Percentiles rank a stretch among this genome's conserved stretches.
phyloP scores from a whole-genome alignment of 2,797 vertebrate genomes.

The Urophycis tenuis region DNA sequence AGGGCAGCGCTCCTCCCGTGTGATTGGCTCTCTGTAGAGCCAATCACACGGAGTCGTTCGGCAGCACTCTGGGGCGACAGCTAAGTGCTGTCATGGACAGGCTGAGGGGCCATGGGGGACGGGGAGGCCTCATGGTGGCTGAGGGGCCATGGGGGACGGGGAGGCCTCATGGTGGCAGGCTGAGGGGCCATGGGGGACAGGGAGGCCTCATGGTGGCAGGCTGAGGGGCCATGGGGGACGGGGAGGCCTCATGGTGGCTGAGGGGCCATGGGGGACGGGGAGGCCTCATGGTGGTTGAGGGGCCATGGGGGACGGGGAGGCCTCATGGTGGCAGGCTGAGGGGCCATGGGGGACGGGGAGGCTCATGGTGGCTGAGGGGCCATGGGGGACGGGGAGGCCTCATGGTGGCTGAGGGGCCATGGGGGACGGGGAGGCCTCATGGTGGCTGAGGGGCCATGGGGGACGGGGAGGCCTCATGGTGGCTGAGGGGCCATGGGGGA shows the following conservation, averaged over 20 bases:
- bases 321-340: no score
- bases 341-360: slow-evolving; percentile 14
- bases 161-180: no score
- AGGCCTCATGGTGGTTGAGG: background rate
- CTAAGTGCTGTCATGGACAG: no score
- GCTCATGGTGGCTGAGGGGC: slow-evolving; percentile 9
- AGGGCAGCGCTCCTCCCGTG: slow-evolving; percentile 29
- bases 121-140: slow-evolving; percentile 26
- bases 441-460: no score
- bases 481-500: slow-evolving; percentile 6
- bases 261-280: slow-evolving; percentile 4
- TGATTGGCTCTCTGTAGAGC: slow-evolving; percentile 34
- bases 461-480: slow-evolving; percentile 15
- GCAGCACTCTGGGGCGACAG: background rate
- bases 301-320: no score
- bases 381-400: no score
- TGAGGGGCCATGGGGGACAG: no score
- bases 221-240: no score
- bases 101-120: slow-evolving; percentile 9
- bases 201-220: no score
- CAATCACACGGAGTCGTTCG: slow-evolving; percentile 32
- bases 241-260: slow-evolving; percentile 4
- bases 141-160: no score
- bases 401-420: background rate
- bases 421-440: no score